Conservation (phyloP, 2,113 vertebrate species). For the Aegithalos caudatus region DNA sequence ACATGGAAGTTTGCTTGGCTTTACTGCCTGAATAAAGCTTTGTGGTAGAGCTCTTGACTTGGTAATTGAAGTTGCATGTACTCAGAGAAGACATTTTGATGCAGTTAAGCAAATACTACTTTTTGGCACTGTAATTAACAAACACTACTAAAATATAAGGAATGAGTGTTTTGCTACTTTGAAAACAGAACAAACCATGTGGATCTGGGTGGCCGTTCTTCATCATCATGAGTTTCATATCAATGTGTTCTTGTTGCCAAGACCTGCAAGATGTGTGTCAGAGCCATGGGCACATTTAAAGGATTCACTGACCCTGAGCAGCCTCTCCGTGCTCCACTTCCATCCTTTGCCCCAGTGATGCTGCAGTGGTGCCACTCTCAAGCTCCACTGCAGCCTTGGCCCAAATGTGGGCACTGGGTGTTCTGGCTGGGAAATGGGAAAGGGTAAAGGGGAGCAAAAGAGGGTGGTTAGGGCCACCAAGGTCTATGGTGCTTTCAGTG, state of each 20-base stretch:
- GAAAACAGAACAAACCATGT: background rate
- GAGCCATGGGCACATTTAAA: background rate
- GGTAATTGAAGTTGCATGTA: background rate
- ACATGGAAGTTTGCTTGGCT: background rate
- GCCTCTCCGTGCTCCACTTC: background rate
- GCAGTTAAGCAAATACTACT: background rate
- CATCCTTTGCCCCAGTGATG: background rate
- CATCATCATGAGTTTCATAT: background rate
- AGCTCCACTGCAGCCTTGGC: background rate
- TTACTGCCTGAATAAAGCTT: slow-evolving; percentile 15
- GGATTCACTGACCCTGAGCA: background rate
- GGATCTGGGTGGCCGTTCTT: background rate
- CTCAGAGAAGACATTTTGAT: background rate
- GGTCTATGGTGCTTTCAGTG: background rate
- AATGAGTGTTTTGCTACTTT: background rate
- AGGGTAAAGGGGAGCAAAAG: background rate
- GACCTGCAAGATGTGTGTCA: background rate
- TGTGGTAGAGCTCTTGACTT: background rate
- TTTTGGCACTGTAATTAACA: background rate
- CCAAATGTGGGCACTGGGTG: background rate
- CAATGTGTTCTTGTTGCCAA: background rate
- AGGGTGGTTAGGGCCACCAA: background rate
- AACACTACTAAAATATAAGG: background rate
- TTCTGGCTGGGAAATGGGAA: background rate
- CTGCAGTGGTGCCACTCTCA: background rate